Conservation (phyloP, 2,113 vertebrate species). For the Poeciliopsis retropinna region DNA sequence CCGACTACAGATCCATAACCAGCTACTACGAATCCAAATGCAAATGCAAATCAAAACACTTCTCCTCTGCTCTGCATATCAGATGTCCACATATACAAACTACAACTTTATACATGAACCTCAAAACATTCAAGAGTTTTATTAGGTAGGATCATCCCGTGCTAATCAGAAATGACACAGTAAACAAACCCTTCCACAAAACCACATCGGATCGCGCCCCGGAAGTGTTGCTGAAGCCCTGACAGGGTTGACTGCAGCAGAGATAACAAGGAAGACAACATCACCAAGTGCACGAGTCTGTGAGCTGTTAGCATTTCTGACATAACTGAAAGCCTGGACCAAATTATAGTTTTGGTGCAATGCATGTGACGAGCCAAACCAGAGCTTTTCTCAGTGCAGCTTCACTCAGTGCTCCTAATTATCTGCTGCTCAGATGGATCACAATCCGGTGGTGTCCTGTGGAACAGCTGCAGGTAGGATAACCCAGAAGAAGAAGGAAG, state of each 20-base stretch:
- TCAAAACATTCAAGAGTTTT: background rate
- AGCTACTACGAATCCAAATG: background rate
- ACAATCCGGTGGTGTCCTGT: background rate
- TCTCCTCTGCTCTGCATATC: slow-evolving; percentile 5
- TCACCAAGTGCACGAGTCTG: slow-evolving; percentile 11
- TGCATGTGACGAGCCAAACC: slow-evolving; percentile 37
- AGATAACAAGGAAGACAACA: slow-evolving; percentile 23
- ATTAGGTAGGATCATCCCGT: background rate
- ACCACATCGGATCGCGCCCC: background rate
- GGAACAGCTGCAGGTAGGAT: slow-evolving; percentile 15
- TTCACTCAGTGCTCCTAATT: slow-evolving; percentile 4
- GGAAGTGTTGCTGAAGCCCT: background rate
- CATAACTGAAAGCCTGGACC: slow-evolving; percentile 28
- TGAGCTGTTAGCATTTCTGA: slow-evolving; percentile 37
- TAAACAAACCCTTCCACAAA: background rate
- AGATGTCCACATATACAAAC: background rate
- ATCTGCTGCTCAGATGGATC: slow-evolving; percentile 4
- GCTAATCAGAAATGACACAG: background rate
- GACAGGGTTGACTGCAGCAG: slow-evolving; percentile 5
- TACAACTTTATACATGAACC: background rate
- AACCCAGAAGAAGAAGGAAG: slow-evolving; percentile 20
- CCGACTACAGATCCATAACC: slow-evolving; percentile 4
- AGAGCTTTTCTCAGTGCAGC: slow-evolving; percentile 21
- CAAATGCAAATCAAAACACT: background rate
- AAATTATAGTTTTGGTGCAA: slow-evolving; percentile 45